Base-by-base conservation (phyloP, 2,888 invertebrate genomes). In the Tachina lurida region DNA sequence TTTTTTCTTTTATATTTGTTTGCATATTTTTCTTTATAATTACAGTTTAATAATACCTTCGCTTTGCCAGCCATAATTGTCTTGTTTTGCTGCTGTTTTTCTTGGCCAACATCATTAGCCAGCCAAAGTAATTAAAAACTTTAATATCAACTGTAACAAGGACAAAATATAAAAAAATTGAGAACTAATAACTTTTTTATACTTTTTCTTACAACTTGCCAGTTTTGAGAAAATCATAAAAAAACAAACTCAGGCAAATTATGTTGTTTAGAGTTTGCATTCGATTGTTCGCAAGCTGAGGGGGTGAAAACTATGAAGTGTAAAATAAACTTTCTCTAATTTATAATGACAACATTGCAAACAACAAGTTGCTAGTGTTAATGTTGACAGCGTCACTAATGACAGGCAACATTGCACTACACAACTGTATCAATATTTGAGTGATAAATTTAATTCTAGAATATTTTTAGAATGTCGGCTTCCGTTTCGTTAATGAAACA, bases 81-180 rank as follows among this genome's bases (percentile, higher is more conserved):
- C 78, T 79, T 79, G 71, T 83, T 77, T 79, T 65, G 82, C 45
- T 75, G 71, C 52, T 58, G 67, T 45, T 75, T 75, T 60, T 52
- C 68, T 68, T 75, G 52, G 75, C 60, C 79, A 83, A 79, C 86
- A 86, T 86, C 75, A 86, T 86, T 86, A 86, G 86, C 76, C 71
- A 56, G 62, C 71, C 83, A 73, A 81, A 86, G 83, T 86, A 86
- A 83, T 86, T 86, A 79, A 76, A 84, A 86, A 86, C 76, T 86
- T 86, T 75, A 67, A 73, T 52, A 63, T 13, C 63, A 78, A 47
- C 49, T 58, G 13, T 13, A 54, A 19, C 43, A n/a, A 71, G 1
- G 31, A 12, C 43, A 43, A 62, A 62, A 62, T 47, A 45, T 1
- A 31, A 62, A 67, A 73, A 60, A 19, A 58, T 47, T 47, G 47